Base-by-base conservation (phyloP, 2,797 vertebrate species). In the Sphenodon punctatus region DNA sequence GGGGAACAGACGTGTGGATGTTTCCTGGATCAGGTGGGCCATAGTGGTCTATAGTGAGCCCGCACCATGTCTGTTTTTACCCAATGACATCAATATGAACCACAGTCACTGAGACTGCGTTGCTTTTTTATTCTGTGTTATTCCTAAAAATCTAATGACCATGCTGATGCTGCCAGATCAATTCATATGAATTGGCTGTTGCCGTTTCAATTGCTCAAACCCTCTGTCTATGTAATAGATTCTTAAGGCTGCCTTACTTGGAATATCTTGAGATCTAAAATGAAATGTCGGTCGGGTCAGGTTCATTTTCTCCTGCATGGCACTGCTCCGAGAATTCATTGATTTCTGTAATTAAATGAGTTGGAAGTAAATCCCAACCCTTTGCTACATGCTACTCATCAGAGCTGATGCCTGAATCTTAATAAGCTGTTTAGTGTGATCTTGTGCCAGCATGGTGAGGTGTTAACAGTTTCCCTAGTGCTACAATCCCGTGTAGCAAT, bases 281-380 rank as follows among this genome's bases (percentile, higher is more conserved):
- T 5, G 42, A 91, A 93, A 91, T 0, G 0, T 42, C 83, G 67
- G 42, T 70, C 61, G 67, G 79, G 87, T 86, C 3, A 1, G 79
- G 61, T 82, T 93, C 83, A 84, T 94, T 92, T 87, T 88, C 70
- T 84, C 68, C 76, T 65, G 89, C 87, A 66, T 92, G 89, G 80
- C 79, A 89, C 78, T 88, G 71, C 59, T 88, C 85, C 6, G 65
- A 83, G 80, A 92, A 90, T 88, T 93, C 93, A 94, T 87, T 95
- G 95, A 95, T 95, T 96, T 93, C 84, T 90, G 88, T 94, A 96
- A 96, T 96, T 95, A 95, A 96, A 94, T 91, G 90, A 91, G 88
- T 89, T 94, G 88, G 89, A 94, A 94, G 91, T 90, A 94, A 95
- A 95, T 93, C 88, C 89, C 88, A 93, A 80, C 65, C 85, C 80